Percentiles rank a stretch among this genome's conserved stretches.
phyloP scores from a whole-genome alignment of 2,113 vertebrate species.

The Dipodomys ordii region DNA sequence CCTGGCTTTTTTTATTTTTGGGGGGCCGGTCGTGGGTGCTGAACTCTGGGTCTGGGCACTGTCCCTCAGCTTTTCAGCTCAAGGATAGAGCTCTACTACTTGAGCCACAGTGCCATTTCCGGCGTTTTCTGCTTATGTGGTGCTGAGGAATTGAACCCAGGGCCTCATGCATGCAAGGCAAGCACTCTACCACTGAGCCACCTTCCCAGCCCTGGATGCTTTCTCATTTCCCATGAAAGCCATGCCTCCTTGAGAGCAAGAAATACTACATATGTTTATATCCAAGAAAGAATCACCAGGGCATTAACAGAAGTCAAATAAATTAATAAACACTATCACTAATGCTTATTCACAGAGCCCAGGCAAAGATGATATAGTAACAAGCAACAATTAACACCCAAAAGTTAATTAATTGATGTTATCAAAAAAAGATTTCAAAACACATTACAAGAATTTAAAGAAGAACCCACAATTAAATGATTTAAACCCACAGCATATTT shows the following conservation, averaged over 20 bases:
- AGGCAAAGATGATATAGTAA: not conserved
- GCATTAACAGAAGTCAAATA: not conserved
- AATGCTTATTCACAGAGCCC: not conserved
- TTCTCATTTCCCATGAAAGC: not conserved
- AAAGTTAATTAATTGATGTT: conserved; percentile 1
- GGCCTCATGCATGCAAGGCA: too few relatives aligned
- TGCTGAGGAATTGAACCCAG: too few relatives aligned
- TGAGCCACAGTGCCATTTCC: too few relatives aligned
- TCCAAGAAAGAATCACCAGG: not conserved
- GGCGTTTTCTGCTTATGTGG: too few relatives aligned
- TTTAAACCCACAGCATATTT: not conserved
- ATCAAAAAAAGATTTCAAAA: not conserved
- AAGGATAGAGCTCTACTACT: too few relatives aligned
- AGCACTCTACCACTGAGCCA: too few relatives aligned
- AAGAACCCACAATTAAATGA: not conserved
- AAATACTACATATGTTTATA: not conserved
- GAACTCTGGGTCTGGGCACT: too few relatives aligned
- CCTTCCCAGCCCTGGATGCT: too few relatives aligned
- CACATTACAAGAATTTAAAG: not conserved
- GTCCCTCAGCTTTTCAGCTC: too few relatives aligned
- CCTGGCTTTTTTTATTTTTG: too few relatives aligned
- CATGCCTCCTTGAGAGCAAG: not conserved
- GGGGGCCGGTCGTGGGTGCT: too few relatives aligned
- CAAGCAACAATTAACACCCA: not conserved
- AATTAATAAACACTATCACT: not conserved